phyloP scores from a whole-genome alignment of 2,113 vertebrate genomes.

The Myiozetetes cayanensis region DNA sequence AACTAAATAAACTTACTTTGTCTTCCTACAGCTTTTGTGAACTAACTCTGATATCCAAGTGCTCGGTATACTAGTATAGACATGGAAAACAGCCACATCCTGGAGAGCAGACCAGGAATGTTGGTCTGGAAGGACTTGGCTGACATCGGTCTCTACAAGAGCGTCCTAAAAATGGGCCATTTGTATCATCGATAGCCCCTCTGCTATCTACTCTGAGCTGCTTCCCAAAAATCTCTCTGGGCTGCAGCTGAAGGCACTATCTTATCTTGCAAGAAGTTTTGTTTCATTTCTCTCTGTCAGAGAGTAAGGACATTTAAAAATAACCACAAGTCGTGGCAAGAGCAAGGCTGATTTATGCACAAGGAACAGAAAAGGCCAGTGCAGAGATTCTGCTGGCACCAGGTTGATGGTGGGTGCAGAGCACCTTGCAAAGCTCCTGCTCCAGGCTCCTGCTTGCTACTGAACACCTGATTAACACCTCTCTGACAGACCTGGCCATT shows the following conservation, averaged over 20 bases:
- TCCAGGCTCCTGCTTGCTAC: neutral
- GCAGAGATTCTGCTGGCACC: neutral
- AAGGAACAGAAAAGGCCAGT: neutral
- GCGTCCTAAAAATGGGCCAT: accelerated
- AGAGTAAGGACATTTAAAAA: neutral
- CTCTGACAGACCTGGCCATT: neutral
- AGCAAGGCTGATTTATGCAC: neutral
- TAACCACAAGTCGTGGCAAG: neutral
- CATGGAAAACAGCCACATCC: neutral
- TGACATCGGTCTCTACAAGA: neutral
- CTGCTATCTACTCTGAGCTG: neutral
- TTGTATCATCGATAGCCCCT: neutral
- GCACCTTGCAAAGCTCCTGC: neutral
- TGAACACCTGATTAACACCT: neutral
- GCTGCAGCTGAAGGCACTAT: neutral
- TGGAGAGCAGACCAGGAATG: neutral
- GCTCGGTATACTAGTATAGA: accelerated
- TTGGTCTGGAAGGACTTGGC: neutral
- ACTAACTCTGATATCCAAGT: neutral
- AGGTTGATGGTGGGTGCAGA: neutral
- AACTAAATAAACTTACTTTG: neutral
- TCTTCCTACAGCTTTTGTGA: neutral
- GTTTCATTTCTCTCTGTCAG: neutral
- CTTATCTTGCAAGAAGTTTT: neutral
- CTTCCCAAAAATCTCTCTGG: neutral